Percentiles rank a stretch among this genome's conserved stretches.
Evolutionary conservation across 2,888 invertebrate species (phyloP).

Genomic region (Cephus spinipes): DNA sequence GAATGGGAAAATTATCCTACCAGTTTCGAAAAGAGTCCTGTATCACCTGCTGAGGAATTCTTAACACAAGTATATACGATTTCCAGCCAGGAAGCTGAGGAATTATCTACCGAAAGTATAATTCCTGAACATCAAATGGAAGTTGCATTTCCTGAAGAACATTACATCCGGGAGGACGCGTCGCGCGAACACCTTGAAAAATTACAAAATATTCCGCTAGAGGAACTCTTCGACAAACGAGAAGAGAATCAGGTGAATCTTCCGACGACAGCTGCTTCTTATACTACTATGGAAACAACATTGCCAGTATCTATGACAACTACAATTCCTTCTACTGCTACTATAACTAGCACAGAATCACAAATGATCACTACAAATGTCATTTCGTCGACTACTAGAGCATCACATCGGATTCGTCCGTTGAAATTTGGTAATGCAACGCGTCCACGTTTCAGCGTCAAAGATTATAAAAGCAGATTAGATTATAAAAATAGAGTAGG

Average conservation of each 20-base stretch:
- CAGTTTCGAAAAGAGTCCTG: constrained; percentile 26
- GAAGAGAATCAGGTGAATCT: constrained; percentile 39
- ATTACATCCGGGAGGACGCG: constrained; percentile 5
- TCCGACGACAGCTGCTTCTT: constrained; percentile 26
- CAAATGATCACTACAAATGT: not conserved
- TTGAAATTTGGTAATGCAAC: constrained; percentile 66
- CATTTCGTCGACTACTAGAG: constrained; percentile 28
- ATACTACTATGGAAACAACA: constrained; percentile 23
- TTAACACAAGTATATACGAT: constrained; percentile 9
- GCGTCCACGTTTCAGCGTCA: constrained; percentile 80
- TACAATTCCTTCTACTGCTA: constrained; percentile 33
- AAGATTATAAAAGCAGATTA: constrained; percentile 78
- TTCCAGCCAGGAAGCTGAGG: constrained; percentile 7
- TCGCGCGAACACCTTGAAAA: constrained; percentile 18
- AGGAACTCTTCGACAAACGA: constrained; percentile 52
- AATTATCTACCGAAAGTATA: constrained; percentile 8
- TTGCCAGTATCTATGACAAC: constrained; percentile 28
- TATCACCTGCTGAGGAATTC: constrained; percentile 16
- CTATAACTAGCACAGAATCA: constrained; percentile 5
- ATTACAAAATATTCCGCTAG: constrained; percentile 37
- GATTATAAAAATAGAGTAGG: constrained; percentile 61
- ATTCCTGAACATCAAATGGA: not conserved
- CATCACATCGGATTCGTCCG: constrained; percentile 52
- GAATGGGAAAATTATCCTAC: constrained; percentile 22
- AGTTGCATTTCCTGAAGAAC: not conserved